Conservation (phyloP, 2,888 invertebrate genomes). For the Torymus texanus region DNA sequence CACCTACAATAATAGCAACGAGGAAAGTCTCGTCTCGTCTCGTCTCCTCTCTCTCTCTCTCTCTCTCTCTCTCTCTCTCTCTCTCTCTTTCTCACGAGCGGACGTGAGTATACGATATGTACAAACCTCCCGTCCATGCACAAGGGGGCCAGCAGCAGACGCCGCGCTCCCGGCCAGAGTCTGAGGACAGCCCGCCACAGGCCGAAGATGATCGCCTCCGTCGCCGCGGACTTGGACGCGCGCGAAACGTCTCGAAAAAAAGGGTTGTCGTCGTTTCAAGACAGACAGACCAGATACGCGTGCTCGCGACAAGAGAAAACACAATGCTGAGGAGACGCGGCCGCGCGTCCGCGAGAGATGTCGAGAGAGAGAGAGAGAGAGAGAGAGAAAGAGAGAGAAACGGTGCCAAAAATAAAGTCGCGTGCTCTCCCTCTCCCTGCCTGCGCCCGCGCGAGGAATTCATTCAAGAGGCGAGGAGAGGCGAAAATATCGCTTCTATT, state of each 20-base stretch:
- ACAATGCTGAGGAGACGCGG: neutral
- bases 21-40: neutral
- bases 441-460: slow-evolving; percentile 36
- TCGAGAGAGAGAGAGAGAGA: neutral
- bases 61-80: no score
- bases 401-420: slow-evolving; percentile 47
- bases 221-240: slow-evolving; percentile 4
- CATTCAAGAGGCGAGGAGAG: slow-evolving; percentile 33
- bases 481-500: neutral
- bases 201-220: no score
- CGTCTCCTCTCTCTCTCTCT: no score
- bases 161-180: slow-evolving; percentile 6
- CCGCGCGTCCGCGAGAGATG: neutral
- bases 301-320: no score
- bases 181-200: slow-evolving; percentile 5
- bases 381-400: neutral
- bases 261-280: neutral
- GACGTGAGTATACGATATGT: neutral
- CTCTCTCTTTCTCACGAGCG: no score
- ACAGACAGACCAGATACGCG: no score
- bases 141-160: slow-evolving; percentile 49
- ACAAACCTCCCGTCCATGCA: slow-evolving; percentile 69
- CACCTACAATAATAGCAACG: neutral
- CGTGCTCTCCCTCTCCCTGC: slow-evolving; percentile 44
- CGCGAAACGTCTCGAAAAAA: neutral